Base-by-base conservation (phyloP, 1,140 invertebrate genomes). In the Apolygus lucorum region DNA sequence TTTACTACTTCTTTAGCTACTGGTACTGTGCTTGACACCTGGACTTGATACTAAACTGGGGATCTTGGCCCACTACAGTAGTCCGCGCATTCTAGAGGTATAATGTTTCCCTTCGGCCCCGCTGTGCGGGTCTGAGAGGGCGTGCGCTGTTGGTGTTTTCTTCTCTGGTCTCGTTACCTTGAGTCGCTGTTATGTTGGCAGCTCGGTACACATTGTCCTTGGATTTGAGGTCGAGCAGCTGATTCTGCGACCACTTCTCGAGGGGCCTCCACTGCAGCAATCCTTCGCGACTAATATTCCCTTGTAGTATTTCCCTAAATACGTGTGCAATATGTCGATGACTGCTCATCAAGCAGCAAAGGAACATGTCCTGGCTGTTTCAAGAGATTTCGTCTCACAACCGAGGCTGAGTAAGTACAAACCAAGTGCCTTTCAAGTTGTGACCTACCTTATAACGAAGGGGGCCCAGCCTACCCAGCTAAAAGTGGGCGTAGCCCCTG, bases 321-420 rank as follows among this genome's bases (percentile, higher is more conserved):
- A 42, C 4, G 54, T 14, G 64, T 66, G 17, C 64, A 66, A 66
- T 29, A 66, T 66, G 64, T 66, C 64, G 17, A 21, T 29, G 11
- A 42, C 64, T 13, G 29, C 27, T 24, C 63, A 28, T 42, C 83
- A 89, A 79, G 88, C 88, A 67, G 75, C 76, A 68, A 84, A 84
- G 78, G 90, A 95, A 78, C 93, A 96, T 82, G 86, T 90, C 79
- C 83, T 97, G 76, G 96, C 95, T 68, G 91, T 97, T 63, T 92
- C 92, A 69, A 83, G 97, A 76, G 92, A 99, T 84, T 99, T 98
- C 80, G 91, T 97, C 76, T 95, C 95, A 63, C 96, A 99, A 78
- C 96, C 97, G 63, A 88, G 96, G 78, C 84, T 99, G 73, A 95
- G 96, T 98, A 87, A 93, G 92, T 92, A 14, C 22, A 17, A 17